A percentile compares a stretch with the other conserved stretches of the same genome.
Conservation (phyloP, 2,797 vertebrate genomes). For the Astyanax mexicanus region DNA sequence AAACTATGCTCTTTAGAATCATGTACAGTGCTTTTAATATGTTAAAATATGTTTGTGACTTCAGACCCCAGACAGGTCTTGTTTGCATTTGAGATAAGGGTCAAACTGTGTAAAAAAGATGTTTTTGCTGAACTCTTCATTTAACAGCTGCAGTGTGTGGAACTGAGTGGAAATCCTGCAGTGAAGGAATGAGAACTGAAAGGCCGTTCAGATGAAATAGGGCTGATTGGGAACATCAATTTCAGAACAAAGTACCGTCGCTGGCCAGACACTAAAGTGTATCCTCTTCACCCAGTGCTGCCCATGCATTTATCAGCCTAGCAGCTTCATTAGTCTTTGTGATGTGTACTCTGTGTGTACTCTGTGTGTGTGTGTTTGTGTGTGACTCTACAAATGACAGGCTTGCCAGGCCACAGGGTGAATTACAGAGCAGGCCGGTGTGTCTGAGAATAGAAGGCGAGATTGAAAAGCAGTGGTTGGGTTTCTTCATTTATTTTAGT, state of each 20-base stretch:
- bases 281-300: constrained; percentile 1
- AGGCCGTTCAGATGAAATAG: not conserved
- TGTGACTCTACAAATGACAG: constrained; percentile 48
- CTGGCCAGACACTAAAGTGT: constrained; percentile 3
- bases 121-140: too few species aligned
- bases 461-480: constrained; percentile 49
- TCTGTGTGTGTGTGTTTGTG: constrained; percentile 29
- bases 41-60: too few species aligned
- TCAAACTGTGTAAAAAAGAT: too few species aligned
- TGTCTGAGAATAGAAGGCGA: constrained; percentile 31
- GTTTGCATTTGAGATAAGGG: too few species aligned
- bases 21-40: too few species aligned
- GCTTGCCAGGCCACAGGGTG: constrained; percentile 21
- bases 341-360: not conserved
- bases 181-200: not conserved
- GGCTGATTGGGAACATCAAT: not conserved
- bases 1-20: too few species aligned
- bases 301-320: constrained; percentile 1
- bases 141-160: not conserved
- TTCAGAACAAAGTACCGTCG: not conserved
- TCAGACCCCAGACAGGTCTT: too few species aligned
- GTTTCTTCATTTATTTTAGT: constrained; percentile 39
- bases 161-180: not conserved
- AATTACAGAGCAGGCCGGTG: constrained; percentile 39
- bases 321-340: constrained; percentile 37